Conservation (phyloP, 2,797 vertebrate species). For the Syngnathus acus region DNA sequence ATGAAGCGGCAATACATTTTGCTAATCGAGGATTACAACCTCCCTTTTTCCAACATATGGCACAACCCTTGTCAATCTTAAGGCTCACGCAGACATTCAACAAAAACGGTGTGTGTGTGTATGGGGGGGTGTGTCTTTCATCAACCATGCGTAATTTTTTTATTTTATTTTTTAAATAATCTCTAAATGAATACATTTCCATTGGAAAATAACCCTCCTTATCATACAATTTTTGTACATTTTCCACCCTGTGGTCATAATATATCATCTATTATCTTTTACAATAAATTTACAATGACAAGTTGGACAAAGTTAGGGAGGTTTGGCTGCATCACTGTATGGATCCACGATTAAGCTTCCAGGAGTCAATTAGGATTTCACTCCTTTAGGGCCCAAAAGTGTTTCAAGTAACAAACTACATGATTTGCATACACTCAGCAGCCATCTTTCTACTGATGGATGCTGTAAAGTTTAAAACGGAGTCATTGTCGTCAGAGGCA, state of each 20-base stretch:
- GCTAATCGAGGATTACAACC: background rate
- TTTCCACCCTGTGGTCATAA: slow-evolving; percentile 47
- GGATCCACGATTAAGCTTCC: slow-evolving; percentile 48
- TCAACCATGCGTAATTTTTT: background rate
- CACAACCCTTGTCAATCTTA: slow-evolving; percentile 15
- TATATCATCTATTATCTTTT: slow-evolving; percentile 41
- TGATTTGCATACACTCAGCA: slow-evolving; percentile 68
- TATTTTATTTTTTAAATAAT: slow-evolving; percentile 4
- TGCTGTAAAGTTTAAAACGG: slow-evolving; percentile 33
- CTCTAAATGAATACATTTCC: slow-evolving; percentile 20
- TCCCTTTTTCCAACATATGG: background rate
- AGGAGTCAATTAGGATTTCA: slow-evolving; percentile 28
- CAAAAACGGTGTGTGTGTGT: background rate
- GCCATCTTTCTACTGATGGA: slow-evolving; percentile 29
- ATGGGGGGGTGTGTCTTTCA: background rate
- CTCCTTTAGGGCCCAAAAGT: slow-evolving; percentile 28
- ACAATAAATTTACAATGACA: slow-evolving; percentile 47
- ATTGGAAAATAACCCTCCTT: slow-evolving; percentile 30
- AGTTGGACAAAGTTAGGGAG: slow-evolving; percentile 13
- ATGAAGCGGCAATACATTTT: background rate
- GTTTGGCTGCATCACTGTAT: slow-evolving; percentile 56
- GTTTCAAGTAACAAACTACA: slow-evolving; percentile 43
- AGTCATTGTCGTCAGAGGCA: slow-evolving; percentile 57
- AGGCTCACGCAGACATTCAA: slow-evolving; percentile 15
- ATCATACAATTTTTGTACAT: slow-evolving; percentile 21